Evolutionary conservation across 2,797 vertebrate species (phyloP).

Genomic region (Pantherophis alleghaniensis): DNA sequence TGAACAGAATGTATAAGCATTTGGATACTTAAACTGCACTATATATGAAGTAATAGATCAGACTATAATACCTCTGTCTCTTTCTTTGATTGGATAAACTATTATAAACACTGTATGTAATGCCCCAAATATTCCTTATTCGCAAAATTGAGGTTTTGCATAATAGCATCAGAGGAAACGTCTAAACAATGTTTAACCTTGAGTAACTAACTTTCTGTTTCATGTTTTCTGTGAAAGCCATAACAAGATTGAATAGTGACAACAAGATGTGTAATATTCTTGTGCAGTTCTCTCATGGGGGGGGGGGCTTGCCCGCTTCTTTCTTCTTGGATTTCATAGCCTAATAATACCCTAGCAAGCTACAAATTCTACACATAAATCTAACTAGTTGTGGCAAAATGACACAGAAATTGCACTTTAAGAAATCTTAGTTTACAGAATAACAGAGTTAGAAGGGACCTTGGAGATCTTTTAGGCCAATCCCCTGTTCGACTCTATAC

Average conservation of each 20-base stretch:
- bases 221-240: constrained; percentile 34
- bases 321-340: background rate
- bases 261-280: background rate
- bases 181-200: constrained; percentile 2
- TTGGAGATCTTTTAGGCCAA: background rate
- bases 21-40: background rate
- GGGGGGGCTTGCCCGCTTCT: background rate
- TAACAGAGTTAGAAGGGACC: background rate
- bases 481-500: background rate
- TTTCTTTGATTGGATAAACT: background rate
- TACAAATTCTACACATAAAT: constrained; percentile 6
- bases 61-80: constrained; percentile 20
- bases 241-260: background rate
- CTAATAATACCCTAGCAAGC: background rate
- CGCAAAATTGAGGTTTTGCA: constrained; percentile 12
- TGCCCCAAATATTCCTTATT: background rate
- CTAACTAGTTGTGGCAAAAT: background rate
- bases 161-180: constrained; percentile 33
- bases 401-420: background rate
- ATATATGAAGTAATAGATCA: background rate
- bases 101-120: background rate
- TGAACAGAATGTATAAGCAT: background rate
- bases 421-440: background rate
- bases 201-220: background rate
- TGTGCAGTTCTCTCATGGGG: background rate